Evolutionary conservation across 2,888 invertebrate genomes (phyloP).

Genomic region (Hypselothyrea guttata): DNA sequence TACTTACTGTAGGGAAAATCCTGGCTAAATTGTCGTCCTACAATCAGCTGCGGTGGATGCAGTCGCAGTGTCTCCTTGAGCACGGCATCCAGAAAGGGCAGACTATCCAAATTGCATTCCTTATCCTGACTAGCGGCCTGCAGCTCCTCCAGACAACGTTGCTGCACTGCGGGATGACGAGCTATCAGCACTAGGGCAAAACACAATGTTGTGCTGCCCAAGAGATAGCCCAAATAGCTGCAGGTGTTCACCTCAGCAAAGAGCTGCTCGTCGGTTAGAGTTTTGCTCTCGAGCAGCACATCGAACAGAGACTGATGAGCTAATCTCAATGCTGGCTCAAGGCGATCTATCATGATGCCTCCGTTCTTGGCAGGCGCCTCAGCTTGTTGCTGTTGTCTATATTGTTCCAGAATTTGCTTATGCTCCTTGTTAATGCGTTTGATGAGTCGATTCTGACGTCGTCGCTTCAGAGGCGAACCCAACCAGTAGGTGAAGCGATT

Average conservation of each 20-base stretch:
- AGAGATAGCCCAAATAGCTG: constrained; percentile 50
- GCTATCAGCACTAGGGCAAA: constrained; percentile 58
- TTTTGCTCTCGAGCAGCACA: constrained; percentile 19
- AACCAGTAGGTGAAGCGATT: constrained; percentile 48
- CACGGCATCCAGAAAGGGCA: constrained; percentile 59
- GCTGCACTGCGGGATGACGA: constrained; percentile 61
- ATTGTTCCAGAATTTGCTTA: constrained; percentile 27
- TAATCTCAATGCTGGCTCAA: constrained; percentile 2
- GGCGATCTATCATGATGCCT: constrained; percentile 20
- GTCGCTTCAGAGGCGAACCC: constrained; percentile 32
- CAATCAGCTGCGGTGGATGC: constrained; percentile 84
- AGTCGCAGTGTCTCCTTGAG: constrained; percentile 86
- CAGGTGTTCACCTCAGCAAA: constrained; percentile 54
- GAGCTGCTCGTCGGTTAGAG: constrained; percentile 37
- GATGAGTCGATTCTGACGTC: constrained; percentile 46
- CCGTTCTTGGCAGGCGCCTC: not conserved
- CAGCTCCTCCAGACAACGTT: constrained; percentile 49
- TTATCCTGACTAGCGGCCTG: not conserved
- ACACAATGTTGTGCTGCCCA: constrained; percentile 55
- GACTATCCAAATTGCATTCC: constrained; percentile 1
- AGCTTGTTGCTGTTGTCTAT: not conserved
- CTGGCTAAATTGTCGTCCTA: constrained; percentile 47
- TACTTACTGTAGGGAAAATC: constrained; percentile 64
- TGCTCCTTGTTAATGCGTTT: constrained; percentile 40
- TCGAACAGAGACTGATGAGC: constrained; percentile 47